A percentile compares a stretch with the other conserved stretches of the same genome.
Evolutionary conservation across 2,113 vertebrate genomes (phyloP).

Genomic region (Nycticryphes semicollaris): DNA sequence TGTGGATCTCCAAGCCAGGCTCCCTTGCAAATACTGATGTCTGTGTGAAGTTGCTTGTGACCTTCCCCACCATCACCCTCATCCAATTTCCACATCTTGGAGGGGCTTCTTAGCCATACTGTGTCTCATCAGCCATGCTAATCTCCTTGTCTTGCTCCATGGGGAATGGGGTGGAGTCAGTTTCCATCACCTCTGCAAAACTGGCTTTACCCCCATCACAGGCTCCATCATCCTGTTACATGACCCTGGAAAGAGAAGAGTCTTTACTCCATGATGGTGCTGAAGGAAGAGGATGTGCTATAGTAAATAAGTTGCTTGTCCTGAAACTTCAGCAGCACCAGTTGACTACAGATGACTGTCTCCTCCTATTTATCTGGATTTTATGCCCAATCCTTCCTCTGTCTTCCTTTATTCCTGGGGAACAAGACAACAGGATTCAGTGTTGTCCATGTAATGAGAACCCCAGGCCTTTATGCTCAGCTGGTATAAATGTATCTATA

Average conservation of each 20-base stretch:
- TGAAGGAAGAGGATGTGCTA: background rate
- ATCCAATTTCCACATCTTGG: background rate
- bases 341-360: background rate
- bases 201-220: background rate
- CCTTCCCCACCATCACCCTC: background rate
- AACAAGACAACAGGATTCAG: background rate
- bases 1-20: background rate
- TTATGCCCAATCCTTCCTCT: background rate
- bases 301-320: background rate
- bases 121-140: background rate
- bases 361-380: background rate
- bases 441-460: background rate
- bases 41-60: background rate
- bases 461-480: background rate
- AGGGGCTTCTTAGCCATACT: background rate
- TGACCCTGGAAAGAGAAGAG: background rate
- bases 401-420: background rate
- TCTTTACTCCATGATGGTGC: accelerated
- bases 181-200: background rate
- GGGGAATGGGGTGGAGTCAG: background rate
- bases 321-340: background rate
- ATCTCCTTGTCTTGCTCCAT: background rate
- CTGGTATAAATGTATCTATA: background rate
- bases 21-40: background rate
- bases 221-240: accelerated